phyloP scores from a whole-genome alignment of 2,888 invertebrate species.

The Agrilus cyanescens region DNA sequence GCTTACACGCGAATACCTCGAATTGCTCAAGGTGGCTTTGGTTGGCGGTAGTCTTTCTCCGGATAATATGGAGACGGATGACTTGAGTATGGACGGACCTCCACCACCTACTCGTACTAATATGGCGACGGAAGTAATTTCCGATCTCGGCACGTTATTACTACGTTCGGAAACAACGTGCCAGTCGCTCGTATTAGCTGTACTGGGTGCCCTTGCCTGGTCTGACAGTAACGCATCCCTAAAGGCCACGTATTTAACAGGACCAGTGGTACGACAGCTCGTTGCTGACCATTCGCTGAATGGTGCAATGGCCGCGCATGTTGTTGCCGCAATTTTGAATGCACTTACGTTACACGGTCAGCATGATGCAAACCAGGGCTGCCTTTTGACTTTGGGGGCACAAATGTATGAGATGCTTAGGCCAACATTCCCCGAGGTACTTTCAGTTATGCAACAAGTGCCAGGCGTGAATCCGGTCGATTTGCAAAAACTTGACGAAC shows the following conservation, averaged over 20 bases:
- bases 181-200: slow-evolving; percentile 50
- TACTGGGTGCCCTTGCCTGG: slow-evolving; percentile 66
- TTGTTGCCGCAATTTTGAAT: slow-evolving; percentile 56
- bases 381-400: slow-evolving; percentile 66
- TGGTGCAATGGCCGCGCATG: slow-evolving; percentile 55
- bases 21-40: slow-evolving; percentile 62
- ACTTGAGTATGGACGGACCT: slow-evolving; percentile 58
- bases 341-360: slow-evolving; percentile 81
- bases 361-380: slow-evolving; percentile 79
- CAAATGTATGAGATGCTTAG: slow-evolving; percentile 76
- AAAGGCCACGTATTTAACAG: slow-evolving; percentile 64
- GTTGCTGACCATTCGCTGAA: slow-evolving; percentile 50
- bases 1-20: slow-evolving; percentile 78
- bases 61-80: slow-evolving; percentile 53
- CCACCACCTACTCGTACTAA: slow-evolving; percentile 37
- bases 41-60: slow-evolving; percentile 50
- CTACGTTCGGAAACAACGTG: slow-evolving; percentile 54
- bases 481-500: slow-evolving; percentile 76
- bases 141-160: slow-evolving; percentile 67
- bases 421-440: slow-evolving; percentile 61
- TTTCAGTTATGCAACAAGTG: slow-evolving; percentile 61
- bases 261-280: slow-evolving; percentile 58
- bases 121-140: slow-evolving; percentile 59
- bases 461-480: slow-evolving; percentile 72
- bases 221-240: slow-evolving; percentile 73